These are phyloP conservation scores for Centropus bengalensis DNA, from an alignment of 2,113 vertebrate species.

Conservation along the genomic window DNA sequence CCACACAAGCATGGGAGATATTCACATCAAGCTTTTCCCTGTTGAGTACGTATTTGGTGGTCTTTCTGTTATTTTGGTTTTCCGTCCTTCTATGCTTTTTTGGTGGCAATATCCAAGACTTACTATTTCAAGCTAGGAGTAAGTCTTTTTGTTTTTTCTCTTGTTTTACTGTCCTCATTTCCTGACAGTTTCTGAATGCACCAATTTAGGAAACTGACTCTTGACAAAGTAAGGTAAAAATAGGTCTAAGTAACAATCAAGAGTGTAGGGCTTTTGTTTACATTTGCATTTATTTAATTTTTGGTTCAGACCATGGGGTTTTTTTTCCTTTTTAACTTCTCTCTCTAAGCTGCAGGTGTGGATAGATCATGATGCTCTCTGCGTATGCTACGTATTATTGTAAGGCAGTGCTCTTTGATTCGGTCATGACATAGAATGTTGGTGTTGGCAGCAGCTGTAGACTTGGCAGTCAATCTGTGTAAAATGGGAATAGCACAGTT, in stretches of 20 bases:
- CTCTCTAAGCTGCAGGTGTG: background rate
- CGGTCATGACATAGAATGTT: background rate
- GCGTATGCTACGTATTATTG: background rate
- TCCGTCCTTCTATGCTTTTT: background rate
- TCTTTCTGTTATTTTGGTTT: background rate
- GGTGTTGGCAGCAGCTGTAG: background rate
- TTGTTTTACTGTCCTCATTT: background rate
- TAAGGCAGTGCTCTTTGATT: background rate
- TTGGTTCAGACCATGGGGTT: background rate
- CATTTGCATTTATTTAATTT: background rate
- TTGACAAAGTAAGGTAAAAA: background rate
- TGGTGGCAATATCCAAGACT: background rate
- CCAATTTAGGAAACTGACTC: background rate
- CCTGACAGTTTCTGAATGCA: background rate
- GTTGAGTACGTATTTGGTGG: constrained; percentile 87
- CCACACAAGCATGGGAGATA: constrained; percentile 98
- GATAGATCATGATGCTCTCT: background rate
- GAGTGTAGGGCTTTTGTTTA: background rate
- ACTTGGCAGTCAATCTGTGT: background rate
- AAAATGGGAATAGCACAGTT: background rate
- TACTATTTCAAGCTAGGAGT: background rate
- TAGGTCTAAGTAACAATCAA: background rate
- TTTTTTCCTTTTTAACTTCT: background rate
- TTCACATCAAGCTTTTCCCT: constrained; percentile 97
- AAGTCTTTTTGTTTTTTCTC: background rate